A percentile compares a stretch with the other conserved stretches of the same genome.
Conservation (phyloP, 2,113 vertebrate genomes). For the Meles meles region DNA sequence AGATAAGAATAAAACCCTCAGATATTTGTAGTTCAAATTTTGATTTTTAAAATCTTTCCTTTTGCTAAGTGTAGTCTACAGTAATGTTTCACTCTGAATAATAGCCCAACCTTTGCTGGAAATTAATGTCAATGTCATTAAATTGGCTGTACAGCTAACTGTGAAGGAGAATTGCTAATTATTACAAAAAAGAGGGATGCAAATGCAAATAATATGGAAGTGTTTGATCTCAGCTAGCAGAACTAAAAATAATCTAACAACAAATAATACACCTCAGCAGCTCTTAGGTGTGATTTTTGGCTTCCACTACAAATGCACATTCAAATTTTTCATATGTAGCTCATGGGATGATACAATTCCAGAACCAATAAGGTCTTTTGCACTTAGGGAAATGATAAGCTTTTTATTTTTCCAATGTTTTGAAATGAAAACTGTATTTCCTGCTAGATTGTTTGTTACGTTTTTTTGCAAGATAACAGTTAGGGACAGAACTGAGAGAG, state of each 20-base stretch:
- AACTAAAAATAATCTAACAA: slow-evolving; percentile 55
- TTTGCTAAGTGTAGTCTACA: neutral
- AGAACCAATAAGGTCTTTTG: neutral
- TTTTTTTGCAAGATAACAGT: neutral
- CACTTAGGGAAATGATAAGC: neutral
- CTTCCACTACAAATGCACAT: neutral
- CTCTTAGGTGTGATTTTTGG: neutral
- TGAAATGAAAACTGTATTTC: slow-evolving; percentile 5
- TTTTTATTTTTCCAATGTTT: slow-evolving; percentile 10
- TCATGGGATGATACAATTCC: neutral
- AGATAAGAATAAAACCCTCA: neutral
- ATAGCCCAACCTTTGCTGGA: neutral
- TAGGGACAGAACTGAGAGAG: neutral
- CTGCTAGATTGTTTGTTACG: neutral
- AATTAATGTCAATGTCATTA: slow-evolving; percentile 41
- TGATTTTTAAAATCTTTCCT: neutral
- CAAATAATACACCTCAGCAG: slow-evolving; percentile 12
- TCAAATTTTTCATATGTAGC: neutral
- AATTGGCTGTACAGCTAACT: slow-evolving; percentile 15
- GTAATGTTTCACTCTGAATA: slow-evolving; percentile 10
- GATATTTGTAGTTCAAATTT: neutral
- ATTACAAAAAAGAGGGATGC: neutral
- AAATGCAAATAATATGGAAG: slow-evolving; percentile 46
- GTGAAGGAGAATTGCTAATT: slow-evolving; percentile 61
- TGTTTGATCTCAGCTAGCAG: slow-evolving; percentile 11